These are phyloP conservation scores for Drosophila seguyi DNA, from an alignment of 1,140 invertebrate species.

Conservation along the genomic window DNA sequence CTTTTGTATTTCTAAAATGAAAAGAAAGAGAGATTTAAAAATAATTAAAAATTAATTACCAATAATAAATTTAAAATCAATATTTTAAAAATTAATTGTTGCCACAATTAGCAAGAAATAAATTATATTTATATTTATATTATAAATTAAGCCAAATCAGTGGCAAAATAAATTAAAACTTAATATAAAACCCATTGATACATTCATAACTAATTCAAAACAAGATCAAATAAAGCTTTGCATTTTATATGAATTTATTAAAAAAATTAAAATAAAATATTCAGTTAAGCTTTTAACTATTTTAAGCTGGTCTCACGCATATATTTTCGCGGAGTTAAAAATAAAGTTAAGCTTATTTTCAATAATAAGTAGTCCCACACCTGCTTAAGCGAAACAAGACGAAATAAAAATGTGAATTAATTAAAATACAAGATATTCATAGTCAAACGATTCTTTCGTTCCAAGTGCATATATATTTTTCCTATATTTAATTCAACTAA, in stretches of 20 bases:
- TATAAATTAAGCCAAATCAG: neutral
- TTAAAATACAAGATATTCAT: conserved; percentile 36
- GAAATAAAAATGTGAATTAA: conserved; percentile 14
- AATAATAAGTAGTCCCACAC: neutral
- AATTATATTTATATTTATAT: neutral
- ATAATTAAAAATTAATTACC: neutral
- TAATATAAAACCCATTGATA: neutral
- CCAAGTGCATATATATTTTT: neutral
- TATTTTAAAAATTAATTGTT: neutral
- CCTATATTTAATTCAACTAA: conserved; percentile 23
- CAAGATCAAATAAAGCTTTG: neutral
- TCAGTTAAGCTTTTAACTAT: neutral
- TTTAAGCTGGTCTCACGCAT: conserved; percentile 1
- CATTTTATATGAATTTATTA: neutral
- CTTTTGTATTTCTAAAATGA: neutral
- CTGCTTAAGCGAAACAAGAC: conserved; percentile 3
- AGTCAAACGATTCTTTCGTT: neutral
- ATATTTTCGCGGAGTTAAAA: neutral
- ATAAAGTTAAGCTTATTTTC: neutral
- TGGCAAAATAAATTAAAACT: neutral
- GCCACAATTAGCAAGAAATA: neutral
- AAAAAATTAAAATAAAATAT: conserved; percentile 1
- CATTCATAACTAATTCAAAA: neutral
- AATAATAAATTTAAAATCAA: neutral
- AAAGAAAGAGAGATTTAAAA: no score